Percentiles rank a stretch among this genome's conserved stretches.
Evolutionary conservation across 2,113 vertebrate species (phyloP).

Genomic region (Syngnathus scovelli): DNA sequence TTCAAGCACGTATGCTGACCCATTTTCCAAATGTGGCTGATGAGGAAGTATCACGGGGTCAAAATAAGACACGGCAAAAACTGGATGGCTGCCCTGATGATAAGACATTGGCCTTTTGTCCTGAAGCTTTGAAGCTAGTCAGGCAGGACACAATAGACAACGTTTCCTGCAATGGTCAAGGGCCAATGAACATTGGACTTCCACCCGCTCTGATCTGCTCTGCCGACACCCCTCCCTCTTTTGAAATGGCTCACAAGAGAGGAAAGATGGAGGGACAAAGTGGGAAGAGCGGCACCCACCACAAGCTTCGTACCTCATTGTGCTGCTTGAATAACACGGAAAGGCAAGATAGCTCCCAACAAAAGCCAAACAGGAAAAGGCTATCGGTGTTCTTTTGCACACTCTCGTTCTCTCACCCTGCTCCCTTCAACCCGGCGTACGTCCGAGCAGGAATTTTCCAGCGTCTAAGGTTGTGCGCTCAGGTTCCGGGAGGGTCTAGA

Average conservation of each 20-base stretch:
- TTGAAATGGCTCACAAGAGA: slow-evolving; percentile 46
- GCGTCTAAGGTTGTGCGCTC: too few relatives aligned
- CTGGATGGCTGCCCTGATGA: slow-evolving; percentile 16
- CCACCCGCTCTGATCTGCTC: slow-evolving; percentile 28
- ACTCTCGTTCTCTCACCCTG: slow-evolving; percentile 1
- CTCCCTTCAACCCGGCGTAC: neutral
- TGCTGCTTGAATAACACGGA: slow-evolving; percentile 54
- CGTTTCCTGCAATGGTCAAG: slow-evolving; percentile 46
- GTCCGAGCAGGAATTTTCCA: too few relatives aligned
- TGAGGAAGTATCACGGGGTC: neutral
- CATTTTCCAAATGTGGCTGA: neutral
- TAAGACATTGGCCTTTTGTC: slow-evolving; percentile 21
- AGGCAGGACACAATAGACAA: slow-evolving; percentile 32
- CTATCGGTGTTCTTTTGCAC: slow-evolving; percentile 49
- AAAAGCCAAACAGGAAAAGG: slow-evolving; percentile 61
- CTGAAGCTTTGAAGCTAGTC: slow-evolving; percentile 21
- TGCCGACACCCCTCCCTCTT: slow-evolving; percentile 17
- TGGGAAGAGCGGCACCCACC: slow-evolving; percentile 14
- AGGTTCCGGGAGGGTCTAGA: too few relatives aligned
- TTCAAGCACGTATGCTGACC: slow-evolving; percentile 15
- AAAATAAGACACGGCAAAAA: slow-evolving; percentile 19
- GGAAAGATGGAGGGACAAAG: slow-evolving; percentile 9
- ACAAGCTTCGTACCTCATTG: slow-evolving; percentile 58
- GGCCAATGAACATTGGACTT: slow-evolving; percentile 36
- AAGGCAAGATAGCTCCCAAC: slow-evolving; percentile 50